Evolutionary conservation across 2,113 vertebrate genomes (phyloP).

Genomic region (Psettodes erumei): DNA sequence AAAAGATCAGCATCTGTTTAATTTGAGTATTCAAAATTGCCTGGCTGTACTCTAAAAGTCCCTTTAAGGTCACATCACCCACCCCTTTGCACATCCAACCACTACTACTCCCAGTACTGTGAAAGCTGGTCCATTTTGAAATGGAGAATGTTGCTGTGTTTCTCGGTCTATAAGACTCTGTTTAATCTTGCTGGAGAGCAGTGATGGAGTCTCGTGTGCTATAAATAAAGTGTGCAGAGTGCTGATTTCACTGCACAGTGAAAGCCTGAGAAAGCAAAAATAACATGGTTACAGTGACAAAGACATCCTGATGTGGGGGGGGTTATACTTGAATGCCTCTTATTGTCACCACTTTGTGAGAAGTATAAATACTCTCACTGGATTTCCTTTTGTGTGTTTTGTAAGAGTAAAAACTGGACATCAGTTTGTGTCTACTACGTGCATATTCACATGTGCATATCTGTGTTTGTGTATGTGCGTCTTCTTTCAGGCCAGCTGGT

Average conservation of each 20-base stretch:
- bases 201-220: slow-evolving; percentile 44
- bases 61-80: not conserved
- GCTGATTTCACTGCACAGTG: slow-evolving; percentile 33
- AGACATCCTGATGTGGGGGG: slow-evolving; percentile 10
- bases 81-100: too few species aligned
- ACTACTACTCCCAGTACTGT: not conserved
- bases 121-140: slow-evolving; percentile 2
- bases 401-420: not conserved
- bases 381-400: not conserved
- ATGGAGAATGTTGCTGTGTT: not conserved
- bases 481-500: slow-evolving; percentile 89
- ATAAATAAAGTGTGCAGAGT: slow-evolving; percentile 37
- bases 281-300: slow-evolving; percentile 28
- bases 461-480: slow-evolving; percentile 6
- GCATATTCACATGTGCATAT: not conserved
- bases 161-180: slow-evolving; percentile 8
- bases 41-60: not conserved
- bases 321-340: not conserved
- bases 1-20: not conserved
- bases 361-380: not conserved
- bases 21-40: not conserved
- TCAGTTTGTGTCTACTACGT: not conserved
- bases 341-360: slow-evolving; percentile 2
- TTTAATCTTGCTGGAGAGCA: slow-evolving; percentile 39
- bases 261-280: slow-evolving; percentile 44